phyloP scores from a whole-genome alignment of 1,140 invertebrate genomes.

The Popillia japonica region DNA sequence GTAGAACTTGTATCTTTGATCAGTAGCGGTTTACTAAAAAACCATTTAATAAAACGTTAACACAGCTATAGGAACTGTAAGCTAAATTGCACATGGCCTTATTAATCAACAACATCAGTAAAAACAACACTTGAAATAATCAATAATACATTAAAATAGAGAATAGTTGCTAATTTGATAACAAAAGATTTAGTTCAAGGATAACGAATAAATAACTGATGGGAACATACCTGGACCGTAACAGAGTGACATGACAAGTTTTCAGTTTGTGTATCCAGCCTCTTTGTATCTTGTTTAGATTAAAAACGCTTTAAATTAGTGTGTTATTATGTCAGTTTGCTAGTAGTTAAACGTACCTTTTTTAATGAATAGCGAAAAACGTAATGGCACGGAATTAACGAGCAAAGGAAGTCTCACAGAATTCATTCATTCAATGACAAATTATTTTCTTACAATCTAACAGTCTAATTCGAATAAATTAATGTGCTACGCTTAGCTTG shows the following conservation, averaged over 20 bases:
- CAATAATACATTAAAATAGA: not conserved
- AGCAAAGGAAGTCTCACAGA: constrained; percentile 19
- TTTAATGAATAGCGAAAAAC: constrained; percentile 12
- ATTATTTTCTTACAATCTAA: not conserved
- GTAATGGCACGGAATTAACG: constrained; percentile 20
- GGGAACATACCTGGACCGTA: constrained; percentile 30
- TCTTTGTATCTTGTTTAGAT: constrained; percentile 25
- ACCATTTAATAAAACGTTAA: too few relatives aligned
- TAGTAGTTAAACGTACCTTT: constrained; percentile 25
- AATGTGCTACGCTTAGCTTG: not conserved
- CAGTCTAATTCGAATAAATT: constrained; percentile 5
- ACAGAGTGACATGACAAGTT: constrained; percentile 14
- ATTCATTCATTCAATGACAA: constrained; percentile 23
- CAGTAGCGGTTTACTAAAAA: not conserved
- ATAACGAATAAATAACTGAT: constrained; percentile 29
- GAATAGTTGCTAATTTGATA: constrained; percentile 33
- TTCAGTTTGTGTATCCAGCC: constrained; percentile 19
- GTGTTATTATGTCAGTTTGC: constrained; percentile 28
- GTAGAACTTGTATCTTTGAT: not conserved
- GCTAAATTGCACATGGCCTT: too few relatives aligned
- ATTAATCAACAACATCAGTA: not conserved
- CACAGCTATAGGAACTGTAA: too few relatives aligned
- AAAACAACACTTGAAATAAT: not conserved
- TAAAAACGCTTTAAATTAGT: constrained; percentile 22
- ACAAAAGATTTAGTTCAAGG: constrained; percentile 34